A percentile compares a stretch with the other conserved stretches of the same genome.
Conservation (phyloP, 1,140 invertebrate species). For the Marisa cornuarietis region DNA sequence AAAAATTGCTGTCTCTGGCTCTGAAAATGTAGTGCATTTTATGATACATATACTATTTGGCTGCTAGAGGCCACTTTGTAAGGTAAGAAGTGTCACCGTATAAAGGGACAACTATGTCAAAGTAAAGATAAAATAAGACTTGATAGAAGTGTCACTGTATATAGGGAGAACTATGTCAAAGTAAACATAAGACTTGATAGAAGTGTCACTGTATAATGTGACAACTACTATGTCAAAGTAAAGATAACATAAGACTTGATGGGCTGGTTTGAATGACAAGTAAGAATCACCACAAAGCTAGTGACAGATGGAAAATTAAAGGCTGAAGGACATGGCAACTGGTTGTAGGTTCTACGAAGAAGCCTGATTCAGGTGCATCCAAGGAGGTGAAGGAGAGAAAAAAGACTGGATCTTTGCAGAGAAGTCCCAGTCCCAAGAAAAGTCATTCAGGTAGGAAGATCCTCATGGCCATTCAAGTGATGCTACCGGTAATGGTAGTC, state of each 20-base stretch:
- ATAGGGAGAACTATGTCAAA: background rate
- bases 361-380: slow-evolving; percentile 39
- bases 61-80: no score
- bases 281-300: background rate
- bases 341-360: slow-evolving; percentile 19
- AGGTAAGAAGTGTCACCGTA: background rate
- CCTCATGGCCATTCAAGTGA: slow-evolving; percentile 34
- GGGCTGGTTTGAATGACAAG: background rate
- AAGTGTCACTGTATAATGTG: background rate
- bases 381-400: slow-evolving; percentile 51
- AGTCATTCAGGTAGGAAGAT: slow-evolving; percentile 46
- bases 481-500: background rate
- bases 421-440: slow-evolving; percentile 42
- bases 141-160: background rate
- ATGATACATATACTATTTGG: no score
- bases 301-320: background rate
- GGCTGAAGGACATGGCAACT: background rate
- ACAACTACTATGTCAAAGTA: background rate
- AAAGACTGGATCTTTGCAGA: slow-evolving; percentile 54
- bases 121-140: background rate
- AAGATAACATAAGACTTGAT: background rate
- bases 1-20: no score
- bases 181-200: background rate
- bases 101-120: background rate
- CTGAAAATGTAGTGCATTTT: no score